Conservation (phyloP, 2,797 vertebrate species). For the Mormyrops boulengeri region DNA sequence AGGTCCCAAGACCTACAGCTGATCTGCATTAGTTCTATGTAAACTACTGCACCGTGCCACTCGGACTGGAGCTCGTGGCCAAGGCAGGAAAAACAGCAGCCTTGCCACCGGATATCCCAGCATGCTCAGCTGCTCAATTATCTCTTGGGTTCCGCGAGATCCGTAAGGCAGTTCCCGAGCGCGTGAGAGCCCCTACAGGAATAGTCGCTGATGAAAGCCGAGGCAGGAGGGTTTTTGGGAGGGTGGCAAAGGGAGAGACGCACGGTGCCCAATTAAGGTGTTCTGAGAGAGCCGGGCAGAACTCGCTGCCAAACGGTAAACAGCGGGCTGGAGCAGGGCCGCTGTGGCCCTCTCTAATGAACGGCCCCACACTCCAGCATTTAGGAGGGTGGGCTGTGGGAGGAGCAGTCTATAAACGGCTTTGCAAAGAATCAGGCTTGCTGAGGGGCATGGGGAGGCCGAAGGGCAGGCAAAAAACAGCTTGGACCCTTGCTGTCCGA, state of each 20-base stretch:
- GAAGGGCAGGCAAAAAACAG: background rate
- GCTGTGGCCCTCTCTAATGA: background rate
- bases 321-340: background rate
- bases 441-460: background rate
- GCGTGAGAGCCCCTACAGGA: background rate
- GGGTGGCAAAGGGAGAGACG: background rate
- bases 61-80: background rate
- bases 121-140: background rate
- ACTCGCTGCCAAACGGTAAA: background rate
- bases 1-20: background rate
- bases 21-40: background rate
- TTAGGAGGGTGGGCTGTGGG: background rate
- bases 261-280: background rate
- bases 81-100: background rate
- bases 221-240: background rate
- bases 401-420: background rate
- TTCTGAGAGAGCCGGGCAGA: background rate
- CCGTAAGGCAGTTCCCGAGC: background rate
- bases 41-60: background rate
- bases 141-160: background rate
- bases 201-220: background rate
- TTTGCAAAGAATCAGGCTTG: background rate
- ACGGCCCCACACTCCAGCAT: background rate
- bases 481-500: background rate
- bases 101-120: background rate